Evolutionary conservation across 2,888 invertebrate species (phyloP), one percentile per base, ranked within the genome.

Genomic region (Xiphydria camelus): DNA sequence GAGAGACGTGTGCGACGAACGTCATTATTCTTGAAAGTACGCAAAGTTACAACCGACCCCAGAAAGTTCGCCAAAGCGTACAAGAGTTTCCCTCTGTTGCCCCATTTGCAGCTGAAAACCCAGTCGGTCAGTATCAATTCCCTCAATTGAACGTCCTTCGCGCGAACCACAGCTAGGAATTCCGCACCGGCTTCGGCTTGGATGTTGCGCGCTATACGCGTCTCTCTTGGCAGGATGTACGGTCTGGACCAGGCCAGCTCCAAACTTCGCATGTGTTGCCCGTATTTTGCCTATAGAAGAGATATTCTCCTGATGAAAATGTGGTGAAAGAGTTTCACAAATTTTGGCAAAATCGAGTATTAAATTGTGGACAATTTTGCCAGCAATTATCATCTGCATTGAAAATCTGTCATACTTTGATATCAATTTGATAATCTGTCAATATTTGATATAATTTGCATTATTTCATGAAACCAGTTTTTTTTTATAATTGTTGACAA

Each of bases 211-310:
- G 70, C 60, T 55, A 75, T 67, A 9, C 75, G 62, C 12, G 60
- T 45, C 40, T 64, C 66, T 19, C 71, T 65, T 10, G 70, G 72
- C 33, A 71, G 63, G n/a, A 61, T 38, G 41, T 73, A 74, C 1
- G 79, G 77, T 26, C 75, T 69, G 1, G 77, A 70, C 79, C 79
- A 80, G 4, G 77, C 76, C 4, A 80, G 70, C 50, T 78, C 78
- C 47, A 80, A 59, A 17, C 61, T 67, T 49, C 76, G 73, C 58
- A 80, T 74, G 56, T 79, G 71, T 49, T 72, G 70, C 32, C 77
- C 74, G 63, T 77, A 79, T 38, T 75, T 73, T 42, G 55, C 59
- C 74, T 73, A 38, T 15, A 33, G 40, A 34, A 15, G 37, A 21
- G 23, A n/a, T n/a, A n/a, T n/a, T n/a, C n/a, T n/a, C n/a, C n/a